Percentiles rank a stretch among this genome's conserved stretches.
Conservation (phyloP, 1,140 invertebrate genomes). For the Homarus americanus region DNA sequence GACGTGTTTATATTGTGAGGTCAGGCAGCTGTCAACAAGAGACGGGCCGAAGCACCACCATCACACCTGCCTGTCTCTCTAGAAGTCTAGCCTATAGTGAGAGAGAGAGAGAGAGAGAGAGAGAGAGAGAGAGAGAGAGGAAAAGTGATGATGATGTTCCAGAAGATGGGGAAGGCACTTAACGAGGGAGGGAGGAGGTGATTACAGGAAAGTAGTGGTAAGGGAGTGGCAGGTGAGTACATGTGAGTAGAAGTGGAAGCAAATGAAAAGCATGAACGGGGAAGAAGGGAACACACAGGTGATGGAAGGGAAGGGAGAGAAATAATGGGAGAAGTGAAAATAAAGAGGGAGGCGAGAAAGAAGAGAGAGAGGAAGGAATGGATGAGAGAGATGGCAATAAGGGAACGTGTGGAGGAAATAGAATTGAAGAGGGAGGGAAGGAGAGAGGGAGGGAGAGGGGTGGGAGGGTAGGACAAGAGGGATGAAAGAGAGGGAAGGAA, state of each 20-base stretch:
- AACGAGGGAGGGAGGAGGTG: neutral
- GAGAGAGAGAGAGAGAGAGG: neutral
- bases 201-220: neutral
- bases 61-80: too few relatives aligned
- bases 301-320: slow-evolving; percentile 32
- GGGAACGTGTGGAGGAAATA: neutral
- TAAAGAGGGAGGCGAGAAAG: neutral
- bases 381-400: neutral
- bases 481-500: neutral
- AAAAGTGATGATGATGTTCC: neutral
- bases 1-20: too few relatives aligned
- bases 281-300: too few relatives aligned
- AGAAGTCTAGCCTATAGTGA: too few relatives aligned
- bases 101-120: slow-evolving; percentile 5
- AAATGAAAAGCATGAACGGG: too few relatives aligned
- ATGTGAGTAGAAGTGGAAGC: too few relatives aligned
- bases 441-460: neutral
- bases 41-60: too few relatives aligned
- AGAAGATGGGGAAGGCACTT: too few relatives aligned
- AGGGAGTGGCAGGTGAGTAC: neutral
- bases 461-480: neutral
- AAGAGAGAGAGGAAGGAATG: neutral
- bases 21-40: too few relatives aligned
- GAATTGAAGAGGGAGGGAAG: neutral
- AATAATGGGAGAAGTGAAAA: neutral